phyloP scores from a whole-genome alignment of 2,797 vertebrate genomes.

The Alcedo quadribrachys region DNA sequence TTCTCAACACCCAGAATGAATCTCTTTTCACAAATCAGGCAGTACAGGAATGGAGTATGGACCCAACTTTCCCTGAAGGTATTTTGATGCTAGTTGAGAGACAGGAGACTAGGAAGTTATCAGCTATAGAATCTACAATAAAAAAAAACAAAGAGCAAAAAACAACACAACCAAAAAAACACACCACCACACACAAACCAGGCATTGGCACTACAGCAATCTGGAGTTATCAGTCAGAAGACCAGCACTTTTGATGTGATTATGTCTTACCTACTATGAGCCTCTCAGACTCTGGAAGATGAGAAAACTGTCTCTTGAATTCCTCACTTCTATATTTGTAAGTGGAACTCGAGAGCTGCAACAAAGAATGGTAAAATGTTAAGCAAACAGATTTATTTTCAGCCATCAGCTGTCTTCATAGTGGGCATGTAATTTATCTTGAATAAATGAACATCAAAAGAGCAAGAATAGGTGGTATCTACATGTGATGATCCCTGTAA shows the following conservation, averaged over 20 bases:
- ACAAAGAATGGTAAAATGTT: conserved; percentile 57
- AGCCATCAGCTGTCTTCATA: neutral
- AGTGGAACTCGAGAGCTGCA: conserved; percentile 82
- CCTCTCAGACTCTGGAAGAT: conserved; percentile 86
- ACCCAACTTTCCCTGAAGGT: neutral
- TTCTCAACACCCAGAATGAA: neutral
- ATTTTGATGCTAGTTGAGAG: neutral
- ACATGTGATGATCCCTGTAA: neutral
- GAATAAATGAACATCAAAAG: conserved; percentile 13
- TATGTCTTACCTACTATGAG: conserved; percentile 87
- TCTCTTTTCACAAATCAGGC: neutral
- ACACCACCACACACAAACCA: too few relatives aligned
- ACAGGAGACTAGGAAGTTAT: neutral
- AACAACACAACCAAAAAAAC: neutral
- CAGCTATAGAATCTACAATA: neutral
- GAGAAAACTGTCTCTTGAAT: conserved; percentile 90
- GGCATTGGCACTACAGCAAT: neutral
- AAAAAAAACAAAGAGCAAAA: neutral
- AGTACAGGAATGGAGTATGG: neutral
- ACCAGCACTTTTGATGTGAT: neutral
- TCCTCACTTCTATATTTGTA: conserved; percentile 92
- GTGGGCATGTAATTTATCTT: conserved; percentile 7
- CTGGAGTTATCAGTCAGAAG: neutral
- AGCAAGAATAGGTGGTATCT: conserved; percentile 8
- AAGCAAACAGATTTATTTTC: conserved; percentile 37